A percentile compares a stretch with the other conserved stretches of the same genome.
Conservation (phyloP, 2,113 vertebrate species). For the Seriola quinqueradiata region DNA sequence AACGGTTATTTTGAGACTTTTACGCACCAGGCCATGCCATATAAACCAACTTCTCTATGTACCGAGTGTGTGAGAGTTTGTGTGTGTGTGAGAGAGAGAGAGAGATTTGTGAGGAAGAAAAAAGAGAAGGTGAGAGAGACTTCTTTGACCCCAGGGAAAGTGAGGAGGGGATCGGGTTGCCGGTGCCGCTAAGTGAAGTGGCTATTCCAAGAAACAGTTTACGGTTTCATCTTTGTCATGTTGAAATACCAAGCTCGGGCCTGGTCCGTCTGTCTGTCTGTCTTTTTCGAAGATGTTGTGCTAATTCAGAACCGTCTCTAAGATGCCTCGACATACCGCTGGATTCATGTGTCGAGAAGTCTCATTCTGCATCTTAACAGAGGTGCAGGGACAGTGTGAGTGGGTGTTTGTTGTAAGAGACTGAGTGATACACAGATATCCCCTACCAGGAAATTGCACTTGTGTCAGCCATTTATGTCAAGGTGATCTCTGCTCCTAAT, state of each 20-base stretch:
- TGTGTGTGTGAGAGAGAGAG: background rate
- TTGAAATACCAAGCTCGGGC: constrained; percentile 56
- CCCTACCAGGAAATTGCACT: constrained; percentile 33
- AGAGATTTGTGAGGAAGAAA: constrained; percentile 34
- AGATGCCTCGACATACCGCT: constrained; percentile 47
- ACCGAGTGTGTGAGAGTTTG: constrained; percentile 1
- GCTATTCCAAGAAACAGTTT: constrained; percentile 74
- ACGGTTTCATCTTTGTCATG: constrained; percentile 74
- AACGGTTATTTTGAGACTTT: constrained; percentile 80
- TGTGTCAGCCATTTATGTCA: constrained; percentile 39
- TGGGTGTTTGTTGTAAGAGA: constrained; percentile 50
- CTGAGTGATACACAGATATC: constrained; percentile 31
- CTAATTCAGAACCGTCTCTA: constrained; percentile 60
- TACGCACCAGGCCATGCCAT: constrained; percentile 41
- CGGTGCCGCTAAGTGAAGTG: constrained; percentile 45
- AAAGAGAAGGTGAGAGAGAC: constrained; percentile 48
- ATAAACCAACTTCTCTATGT: constrained; percentile 26
- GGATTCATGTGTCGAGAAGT: constrained; percentile 53
- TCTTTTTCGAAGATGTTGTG: constrained; percentile 42
- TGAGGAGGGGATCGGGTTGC: constrained; percentile 69
- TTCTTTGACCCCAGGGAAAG: constrained; percentile 68
- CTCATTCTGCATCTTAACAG: constrained; percentile 1
- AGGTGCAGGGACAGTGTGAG: constrained; percentile 5
- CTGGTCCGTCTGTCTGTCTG: constrained; percentile 43
- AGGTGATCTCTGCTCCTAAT: constrained; percentile 38